phyloP scores from a whole-genome alignment of 2,888 invertebrate genomes.

The Orchesellides sinensis region DNA sequence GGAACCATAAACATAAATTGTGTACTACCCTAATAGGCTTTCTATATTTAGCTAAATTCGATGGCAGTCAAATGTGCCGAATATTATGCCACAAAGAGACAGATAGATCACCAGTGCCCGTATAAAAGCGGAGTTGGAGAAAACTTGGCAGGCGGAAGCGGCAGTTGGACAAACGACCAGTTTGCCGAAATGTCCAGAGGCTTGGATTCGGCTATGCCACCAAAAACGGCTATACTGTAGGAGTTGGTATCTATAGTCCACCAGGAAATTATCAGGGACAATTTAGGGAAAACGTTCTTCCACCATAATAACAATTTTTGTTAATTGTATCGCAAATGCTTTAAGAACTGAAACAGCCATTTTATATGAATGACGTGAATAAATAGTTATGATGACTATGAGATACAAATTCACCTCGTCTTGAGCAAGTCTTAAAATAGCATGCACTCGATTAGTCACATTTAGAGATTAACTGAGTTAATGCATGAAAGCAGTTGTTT shows the following conservation, averaged over 20 bases:
- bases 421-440: too few species aligned
- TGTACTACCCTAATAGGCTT: neutral
- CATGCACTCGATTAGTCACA: too few species aligned
- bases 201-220: constrained; percentile 34
- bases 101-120: constrained; percentile 32
- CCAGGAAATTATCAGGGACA: constrained; percentile 44
- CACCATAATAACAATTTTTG: constrained; percentile 27
- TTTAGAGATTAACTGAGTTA: too few species aligned
- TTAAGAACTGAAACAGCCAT: too few species aligned
- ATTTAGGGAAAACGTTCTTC: constrained; percentile 38
- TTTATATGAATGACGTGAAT: too few species aligned
- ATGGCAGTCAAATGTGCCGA: constrained; percentile 40
- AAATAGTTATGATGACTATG: too few species aligned
- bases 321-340: too few species aligned
- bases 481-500: too few species aligned
- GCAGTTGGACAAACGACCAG: constrained; percentile 29
- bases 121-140: constrained; percentile 26
- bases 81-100: constrained; percentile 25
- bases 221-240: constrained; percentile 14
- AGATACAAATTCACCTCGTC: too few species aligned
- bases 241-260: constrained; percentile 35
- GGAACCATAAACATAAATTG: too few species aligned
- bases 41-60: constrained; percentile 16
- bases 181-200: constrained; percentile 32
- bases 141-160: constrained; percentile 39